Base-by-base conservation (phyloP, 2,888 invertebrate genomes). In the Galeopsomyia nigrocyanea region DNA sequence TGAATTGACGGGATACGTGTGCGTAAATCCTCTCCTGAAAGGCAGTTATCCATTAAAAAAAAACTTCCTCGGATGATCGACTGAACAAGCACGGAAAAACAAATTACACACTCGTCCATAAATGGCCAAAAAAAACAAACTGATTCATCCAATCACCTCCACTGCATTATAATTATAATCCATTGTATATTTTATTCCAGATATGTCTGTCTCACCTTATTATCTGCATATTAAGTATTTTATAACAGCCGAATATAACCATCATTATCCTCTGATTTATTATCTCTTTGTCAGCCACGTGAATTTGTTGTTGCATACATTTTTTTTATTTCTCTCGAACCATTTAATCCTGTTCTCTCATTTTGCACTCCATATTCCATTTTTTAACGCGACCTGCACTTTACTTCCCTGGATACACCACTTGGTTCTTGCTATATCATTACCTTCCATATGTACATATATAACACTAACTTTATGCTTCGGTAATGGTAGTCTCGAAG, bases 161-260 rank as follows among this genome's bases (percentile, higher is more conserved):
- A 79, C 78, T 78, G 78, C 79, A 77, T 82, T 83, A 82, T 79
- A 80, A 78, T 82, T 83, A 81, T 84, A 84, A 84, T 82, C 82
- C 82, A 82, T 82, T 82, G 80, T 83, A 82, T 85, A 85, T 84
- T 84, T 84, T 81, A 81, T 86, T 85, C 84, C 84, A 85, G 84
- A 85, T 85, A 55, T 84, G 80, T 82, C 81, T 83, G 10, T 39
- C 79, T 82, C 80, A 82, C 80, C 80, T 80, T 80, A 81, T 78
- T 79, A 17, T 64, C 79, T 81, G 79, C 79, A 81, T 63, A 62
- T 55, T 57, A 10, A 3, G 10, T 7, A 10, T 10, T 1, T 39
- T 19, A 58, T 79, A 80, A 80, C 80, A 80, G 79, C 71, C 76
- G 79, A 81, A 74, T 77, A 65, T 58, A 50, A 62, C 31, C 78